Percentiles rank a stretch among this genome's conserved stretches.
These are phyloP conservation scores for Pseudococcus longispinus DNA, from an alignment of 2,888 invertebrate species.

Conservation along the genomic window DNA sequence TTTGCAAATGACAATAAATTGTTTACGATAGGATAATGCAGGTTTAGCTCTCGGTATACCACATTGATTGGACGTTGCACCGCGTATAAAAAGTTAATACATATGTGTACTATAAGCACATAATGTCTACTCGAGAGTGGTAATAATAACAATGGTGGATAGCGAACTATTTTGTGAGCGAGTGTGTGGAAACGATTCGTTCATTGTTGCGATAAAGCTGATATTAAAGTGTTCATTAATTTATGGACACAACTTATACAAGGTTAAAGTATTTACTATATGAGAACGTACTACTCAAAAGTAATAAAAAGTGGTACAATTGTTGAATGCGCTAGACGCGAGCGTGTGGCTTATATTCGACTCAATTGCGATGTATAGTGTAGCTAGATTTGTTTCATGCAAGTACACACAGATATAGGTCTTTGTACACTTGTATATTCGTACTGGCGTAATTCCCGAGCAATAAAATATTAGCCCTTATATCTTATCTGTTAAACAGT, in stretches of 20 bases:
- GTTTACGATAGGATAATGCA: background rate
- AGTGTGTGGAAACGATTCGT: slow-evolving; percentile 15
- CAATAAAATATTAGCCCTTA: background rate
- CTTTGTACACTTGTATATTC: background rate
- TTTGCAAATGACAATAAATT: background rate
- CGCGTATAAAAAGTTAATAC: background rate
- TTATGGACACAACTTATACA: slow-evolving; percentile 21
- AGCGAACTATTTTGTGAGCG: slow-evolving; percentile 20
- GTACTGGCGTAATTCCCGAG: background rate
- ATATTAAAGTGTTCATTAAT: slow-evolving; percentile 34
- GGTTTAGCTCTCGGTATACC: background rate
- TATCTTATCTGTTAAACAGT: background rate
- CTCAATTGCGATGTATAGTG: background rate
- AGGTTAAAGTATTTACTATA: slow-evolving; percentile 24
- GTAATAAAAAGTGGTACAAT: slow-evolving; percentile 28
- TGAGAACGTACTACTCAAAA: slow-evolving; percentile 13
- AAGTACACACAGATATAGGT: background rate
- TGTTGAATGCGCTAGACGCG: background rate
- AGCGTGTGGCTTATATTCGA: background rate
- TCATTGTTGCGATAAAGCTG: slow-evolving; percentile 20
- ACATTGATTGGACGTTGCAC: background rate
- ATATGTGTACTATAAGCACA: background rate
- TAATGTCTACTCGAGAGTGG: background rate
- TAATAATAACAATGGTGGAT: background rate
- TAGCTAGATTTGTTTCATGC: background rate